phyloP scores from a whole-genome alignment of 2,888 invertebrate species.

The Brachyopa scutellaris region DNA sequence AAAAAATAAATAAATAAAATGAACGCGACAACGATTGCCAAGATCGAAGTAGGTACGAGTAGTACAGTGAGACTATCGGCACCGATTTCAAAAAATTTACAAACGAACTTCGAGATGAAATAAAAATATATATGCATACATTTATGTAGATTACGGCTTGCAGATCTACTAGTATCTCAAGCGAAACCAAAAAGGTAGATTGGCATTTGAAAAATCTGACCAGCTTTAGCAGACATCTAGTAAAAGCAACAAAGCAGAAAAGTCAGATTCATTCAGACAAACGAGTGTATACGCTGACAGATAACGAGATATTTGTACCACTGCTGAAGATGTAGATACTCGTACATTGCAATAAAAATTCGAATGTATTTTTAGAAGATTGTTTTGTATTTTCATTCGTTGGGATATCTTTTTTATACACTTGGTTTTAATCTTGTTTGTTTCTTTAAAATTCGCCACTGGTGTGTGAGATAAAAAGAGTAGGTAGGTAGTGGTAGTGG shows the following conservation, averaged over 20 bases:
- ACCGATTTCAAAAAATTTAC: conserved; percentile 21
- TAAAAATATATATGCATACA: conserved; percentile 5
- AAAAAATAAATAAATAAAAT: conserved; percentile 1
- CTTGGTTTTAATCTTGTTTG: conserved; percentile 9
- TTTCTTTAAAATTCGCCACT: conserved; percentile 3
- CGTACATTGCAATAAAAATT: conserved; percentile 54
- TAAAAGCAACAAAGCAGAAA: conserved; percentile 24
- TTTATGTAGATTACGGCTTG: not conserved
- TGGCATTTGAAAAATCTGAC: conserved; percentile 38
- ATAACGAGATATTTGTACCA: conserved; percentile 27
- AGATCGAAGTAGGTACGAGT: conserved; percentile 38
- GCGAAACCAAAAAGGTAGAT: conserved; percentile 29
- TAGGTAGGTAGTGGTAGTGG: not conserved
- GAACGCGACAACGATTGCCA: conserved; percentile 43
- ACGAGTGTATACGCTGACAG: conserved; percentile 17
- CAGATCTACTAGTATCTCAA: not conserved
- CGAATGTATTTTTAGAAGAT: conserved; percentile 57
- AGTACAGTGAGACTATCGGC: conserved; percentile 11
- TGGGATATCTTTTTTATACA: conserved; percentile 35
- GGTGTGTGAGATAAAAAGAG: conserved; percentile 5
- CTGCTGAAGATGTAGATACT: conserved; percentile 36
- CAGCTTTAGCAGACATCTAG: conserved; percentile 42
- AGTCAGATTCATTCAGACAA: conserved; percentile 47
- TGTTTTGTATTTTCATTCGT: conserved; percentile 51
- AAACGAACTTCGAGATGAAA: conserved; percentile 20